phyloP scores from a whole-genome alignment of 1,140 invertebrate genomes.

The Conus betulinus region DNA sequence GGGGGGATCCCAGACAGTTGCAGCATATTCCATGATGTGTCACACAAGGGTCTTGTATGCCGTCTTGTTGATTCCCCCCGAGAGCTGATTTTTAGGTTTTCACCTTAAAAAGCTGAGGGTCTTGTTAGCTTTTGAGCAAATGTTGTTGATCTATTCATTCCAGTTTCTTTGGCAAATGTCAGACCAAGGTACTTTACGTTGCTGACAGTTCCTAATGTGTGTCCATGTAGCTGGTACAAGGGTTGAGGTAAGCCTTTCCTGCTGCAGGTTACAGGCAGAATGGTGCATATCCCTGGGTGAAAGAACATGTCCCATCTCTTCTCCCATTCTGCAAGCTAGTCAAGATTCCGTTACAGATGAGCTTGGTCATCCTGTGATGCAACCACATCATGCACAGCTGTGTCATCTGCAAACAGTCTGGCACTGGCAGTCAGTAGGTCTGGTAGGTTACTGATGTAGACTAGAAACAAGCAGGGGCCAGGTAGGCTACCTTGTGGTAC shows the following conservation, averaged over 20 bases:
- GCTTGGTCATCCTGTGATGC: neutral
- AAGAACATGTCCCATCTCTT: neutral
- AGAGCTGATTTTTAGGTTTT: constrained; percentile 34
- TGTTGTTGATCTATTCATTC: neutral
- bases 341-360: neutral
- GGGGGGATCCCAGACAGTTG: constrained; percentile 42
- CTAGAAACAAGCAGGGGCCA: no score
- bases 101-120: constrained; percentile 25
- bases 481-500: no score
- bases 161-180: neutral
- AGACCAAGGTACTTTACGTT: neutral
- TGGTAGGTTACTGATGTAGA: no score
- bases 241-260: neutral
- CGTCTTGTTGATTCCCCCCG: constrained; percentile 20
- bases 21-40: constrained; percentile 36
- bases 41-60: constrained; percentile 43
- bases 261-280: neutral
- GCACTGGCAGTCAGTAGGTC: no score
- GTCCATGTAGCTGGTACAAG: neutral
- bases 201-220: neutral
- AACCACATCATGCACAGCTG: neutral
- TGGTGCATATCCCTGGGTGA: neutral
- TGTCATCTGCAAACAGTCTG: no score
- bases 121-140: neutral
- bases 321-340: neutral